phyloP scores from a whole-genome alignment of 2,113 vertebrate genomes.

The Natator depressus region DNA sequence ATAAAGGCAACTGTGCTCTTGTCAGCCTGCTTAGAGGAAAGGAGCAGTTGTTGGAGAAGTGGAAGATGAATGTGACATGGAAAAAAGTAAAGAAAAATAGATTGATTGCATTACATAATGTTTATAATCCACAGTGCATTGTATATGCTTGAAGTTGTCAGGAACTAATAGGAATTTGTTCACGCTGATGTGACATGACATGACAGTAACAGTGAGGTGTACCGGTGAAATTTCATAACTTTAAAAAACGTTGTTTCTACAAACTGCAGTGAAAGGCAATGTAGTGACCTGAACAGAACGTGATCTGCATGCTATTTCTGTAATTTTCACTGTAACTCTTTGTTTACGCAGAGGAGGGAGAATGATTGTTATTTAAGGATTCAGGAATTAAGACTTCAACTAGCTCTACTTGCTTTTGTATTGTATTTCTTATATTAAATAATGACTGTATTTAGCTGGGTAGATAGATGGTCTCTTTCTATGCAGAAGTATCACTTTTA shows the following conservation, averaged over 20 bases:
- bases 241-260: neutral
- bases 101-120: neutral
- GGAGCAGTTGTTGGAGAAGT: rapidly evolving
- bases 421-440: neutral
- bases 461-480: neutral
- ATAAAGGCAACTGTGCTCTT: rapidly evolving
- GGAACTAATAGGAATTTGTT: neutral
- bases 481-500: neutral
- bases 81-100: neutral
- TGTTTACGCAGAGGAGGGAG: neutral
- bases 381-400: neutral
- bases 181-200: neutral
- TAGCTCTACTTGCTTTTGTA: neutral
- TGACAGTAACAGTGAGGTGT: neutral
- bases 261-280: neutral
- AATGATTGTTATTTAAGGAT: neutral
- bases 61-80: neutral
- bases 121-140: neutral
- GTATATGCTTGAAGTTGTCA: neutral
- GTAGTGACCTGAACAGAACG: neutral
- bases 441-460: neutral
- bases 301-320: neutral
- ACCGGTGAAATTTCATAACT: neutral
- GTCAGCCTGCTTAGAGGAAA: rapidly evolving
- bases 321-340: neutral